phyloP scores from a whole-genome alignment of 2,113 vertebrate species.

The Deroptyus accipitrinus region DNA sequence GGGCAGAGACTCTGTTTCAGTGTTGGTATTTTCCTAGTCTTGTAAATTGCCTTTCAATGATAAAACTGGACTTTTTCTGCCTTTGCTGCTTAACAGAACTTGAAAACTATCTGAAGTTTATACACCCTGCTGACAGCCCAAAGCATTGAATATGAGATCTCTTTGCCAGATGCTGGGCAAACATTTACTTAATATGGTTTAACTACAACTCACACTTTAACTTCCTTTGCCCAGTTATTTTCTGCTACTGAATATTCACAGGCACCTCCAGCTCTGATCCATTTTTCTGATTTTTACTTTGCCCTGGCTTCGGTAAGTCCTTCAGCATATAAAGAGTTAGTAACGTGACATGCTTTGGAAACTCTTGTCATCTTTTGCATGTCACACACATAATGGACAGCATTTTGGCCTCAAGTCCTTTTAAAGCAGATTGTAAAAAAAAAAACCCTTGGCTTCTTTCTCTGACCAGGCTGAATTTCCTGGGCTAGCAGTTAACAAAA shows the following conservation, averaged over 20 bases:
- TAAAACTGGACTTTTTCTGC: background rate
- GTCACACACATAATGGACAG: background rate
- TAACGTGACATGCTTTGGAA: background rate
- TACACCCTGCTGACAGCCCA: background rate
- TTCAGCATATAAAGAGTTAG: background rate
- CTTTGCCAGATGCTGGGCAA: background rate
- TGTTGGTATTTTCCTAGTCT: background rate
- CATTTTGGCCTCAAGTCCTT: background rate
- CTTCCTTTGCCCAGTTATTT: background rate
- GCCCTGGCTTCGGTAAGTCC: background rate
- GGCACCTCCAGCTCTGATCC: background rate
- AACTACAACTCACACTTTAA: background rate
- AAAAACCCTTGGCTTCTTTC: background rate
- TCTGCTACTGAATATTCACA: background rate
- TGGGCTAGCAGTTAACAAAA: background rate
- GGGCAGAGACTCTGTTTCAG: background rate
- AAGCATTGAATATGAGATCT: background rate
- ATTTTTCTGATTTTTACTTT: background rate
- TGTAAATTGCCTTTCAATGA: background rate
- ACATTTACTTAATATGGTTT: background rate
- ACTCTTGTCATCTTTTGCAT: background rate
- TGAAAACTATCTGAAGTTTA: background rate
- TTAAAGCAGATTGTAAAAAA: background rate
- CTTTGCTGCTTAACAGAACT: background rate
- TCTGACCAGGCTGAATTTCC: background rate